Evolutionary conservation across 2,888 invertebrate genomes (phyloP).

Genomic region (Hirudinaria manillensis): DNA sequence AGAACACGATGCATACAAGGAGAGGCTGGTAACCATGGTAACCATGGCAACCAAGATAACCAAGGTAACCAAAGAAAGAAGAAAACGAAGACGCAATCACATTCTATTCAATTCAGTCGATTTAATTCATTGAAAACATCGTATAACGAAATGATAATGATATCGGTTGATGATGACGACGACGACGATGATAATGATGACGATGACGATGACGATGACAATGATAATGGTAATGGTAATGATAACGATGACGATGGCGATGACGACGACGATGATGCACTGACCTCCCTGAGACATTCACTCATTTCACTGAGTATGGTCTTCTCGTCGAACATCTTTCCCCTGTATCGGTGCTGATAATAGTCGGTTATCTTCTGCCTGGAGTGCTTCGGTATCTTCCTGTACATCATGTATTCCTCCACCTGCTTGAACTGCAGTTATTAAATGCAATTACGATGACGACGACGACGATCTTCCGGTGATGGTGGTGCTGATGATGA

Average conservation of each 20-base stretch:
- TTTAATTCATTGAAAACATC: no score
- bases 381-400: conserved; percentile 90
- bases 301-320: conserved; percentile 91
- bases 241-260: neutral
- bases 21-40: no score
- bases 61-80: no score
- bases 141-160: no score
- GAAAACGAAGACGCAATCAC: no score
- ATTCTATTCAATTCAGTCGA: no score
- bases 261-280: neutral
- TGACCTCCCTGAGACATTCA: conserved; percentile 82
- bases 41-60: no score
- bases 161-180: neutral
- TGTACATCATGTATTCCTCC: conserved; percentile 97
- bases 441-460: no score
- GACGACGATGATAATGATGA: neutral
- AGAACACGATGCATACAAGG: no score
- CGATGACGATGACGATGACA: neutral
- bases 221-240: neutral
- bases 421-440: conserved; percentile 84
- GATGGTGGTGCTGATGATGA: no score
- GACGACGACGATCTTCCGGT: no score
- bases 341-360: conserved; percentile 96
- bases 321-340: conserved; percentile 98
- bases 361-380: conserved; percentile 93